Evolutionary conservation across 1,140 invertebrate species (phyloP).

Genomic region (Drosophila leontia): DNA sequence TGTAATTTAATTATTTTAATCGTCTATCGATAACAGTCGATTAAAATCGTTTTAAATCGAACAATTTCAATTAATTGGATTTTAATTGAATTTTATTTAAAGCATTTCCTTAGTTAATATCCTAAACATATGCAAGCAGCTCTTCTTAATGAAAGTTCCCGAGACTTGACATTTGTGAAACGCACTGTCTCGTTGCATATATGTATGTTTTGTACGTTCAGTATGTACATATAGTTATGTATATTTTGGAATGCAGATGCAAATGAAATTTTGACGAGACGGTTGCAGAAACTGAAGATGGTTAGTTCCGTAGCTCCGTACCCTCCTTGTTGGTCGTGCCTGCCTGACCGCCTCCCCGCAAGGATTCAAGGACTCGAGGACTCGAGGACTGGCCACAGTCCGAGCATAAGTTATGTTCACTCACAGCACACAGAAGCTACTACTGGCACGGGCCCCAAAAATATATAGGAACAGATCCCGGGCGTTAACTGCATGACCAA

Average conservation of each 20-base stretch:
- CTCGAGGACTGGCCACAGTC: conserved; percentile 6
- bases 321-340: background rate
- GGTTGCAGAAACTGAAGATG: conserved; percentile 51
- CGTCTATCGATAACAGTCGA: background rate
- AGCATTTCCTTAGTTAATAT: background rate
- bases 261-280: conserved; percentile 38
- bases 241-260: conserved; percentile 26
- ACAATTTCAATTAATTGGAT: no score
- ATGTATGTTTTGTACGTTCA: background rate
- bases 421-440: conserved; percentile 23
- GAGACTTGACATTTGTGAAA: conserved; percentile 1
- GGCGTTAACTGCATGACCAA: conserved; percentile 39
- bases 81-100: no score
- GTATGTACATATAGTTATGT: conserved; percentile 20
- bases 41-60: background rate
- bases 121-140: no score
- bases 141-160: background rate
- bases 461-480: conserved; percentile 2
- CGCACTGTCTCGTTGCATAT: conserved; percentile 24
- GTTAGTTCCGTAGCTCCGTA: background rate
- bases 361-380: conserved; percentile 1
- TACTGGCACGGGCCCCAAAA: background rate
- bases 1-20: background rate
- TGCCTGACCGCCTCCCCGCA: no score
- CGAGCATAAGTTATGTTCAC: conserved; percentile 22